phyloP scores from a whole-genome alignment of 2,113 vertebrate species.

The human region GRCh38 chr3:77264501-77265000 shows the following conservation, averaged over 20 bases:
- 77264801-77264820: not conserved
- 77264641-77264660: not conserved
- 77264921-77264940: not conserved
- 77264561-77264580: not conserved
- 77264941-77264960: not conserved
- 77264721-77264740: not conserved
- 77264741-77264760: not conserved
- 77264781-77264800: not conserved
- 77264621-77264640: not conserved
- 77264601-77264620: not conserved
- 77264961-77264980: not conserved
- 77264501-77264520: not conserved
- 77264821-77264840: not conserved
- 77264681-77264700: not conserved
- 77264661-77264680: not conserved
- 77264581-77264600: not conserved
- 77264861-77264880: not conserved
- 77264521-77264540: not conserved
- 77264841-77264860: not conserved
- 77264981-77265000: not conserved
- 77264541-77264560: not conserved
- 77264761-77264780: not conserved
- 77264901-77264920: not conserved
- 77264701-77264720: not conserved
- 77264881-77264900: not conserved